Evolutionary conservation across 2,113 vertebrate species (phyloP).

Genomic region (Campylomormyrus numenius): DNA sequence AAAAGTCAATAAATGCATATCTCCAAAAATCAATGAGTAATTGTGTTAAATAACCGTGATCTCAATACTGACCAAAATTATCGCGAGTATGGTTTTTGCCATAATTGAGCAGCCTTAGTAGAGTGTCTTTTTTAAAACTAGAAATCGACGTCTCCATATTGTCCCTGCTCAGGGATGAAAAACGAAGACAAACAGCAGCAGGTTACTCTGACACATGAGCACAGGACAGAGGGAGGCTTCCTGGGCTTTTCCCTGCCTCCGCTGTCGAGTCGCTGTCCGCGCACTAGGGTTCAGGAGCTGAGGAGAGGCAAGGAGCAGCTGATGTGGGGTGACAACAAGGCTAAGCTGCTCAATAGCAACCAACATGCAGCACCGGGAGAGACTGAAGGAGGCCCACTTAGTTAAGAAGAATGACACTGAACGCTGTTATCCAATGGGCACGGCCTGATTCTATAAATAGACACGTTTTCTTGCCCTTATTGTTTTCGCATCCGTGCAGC

Average conservation of each 20-base stretch:
- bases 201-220: background rate
- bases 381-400: background rate
- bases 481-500: background rate
- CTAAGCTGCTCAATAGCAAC: background rate
- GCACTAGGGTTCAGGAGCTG: background rate
- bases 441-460: background rate
- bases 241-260: background rate
- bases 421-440: background rate
- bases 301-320: background rate
- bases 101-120: background rate
- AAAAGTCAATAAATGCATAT: background rate
- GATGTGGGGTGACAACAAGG: background rate
- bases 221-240: background rate
- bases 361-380: background rate
- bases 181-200: background rate
- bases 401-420: background rate
- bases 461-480: background rate
- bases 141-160: background rate
- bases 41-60: background rate
- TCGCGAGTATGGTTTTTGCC: background rate
- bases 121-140: background rate
- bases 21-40: background rate
- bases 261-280: background rate
- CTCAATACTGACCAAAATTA: background rate
- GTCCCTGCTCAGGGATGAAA: background rate